Percentiles rank a stretch among this genome's conserved stretches.
phyloP scores from a whole-genome alignment of 2,797 vertebrate species.

The Orestias chungarensis region DNA sequence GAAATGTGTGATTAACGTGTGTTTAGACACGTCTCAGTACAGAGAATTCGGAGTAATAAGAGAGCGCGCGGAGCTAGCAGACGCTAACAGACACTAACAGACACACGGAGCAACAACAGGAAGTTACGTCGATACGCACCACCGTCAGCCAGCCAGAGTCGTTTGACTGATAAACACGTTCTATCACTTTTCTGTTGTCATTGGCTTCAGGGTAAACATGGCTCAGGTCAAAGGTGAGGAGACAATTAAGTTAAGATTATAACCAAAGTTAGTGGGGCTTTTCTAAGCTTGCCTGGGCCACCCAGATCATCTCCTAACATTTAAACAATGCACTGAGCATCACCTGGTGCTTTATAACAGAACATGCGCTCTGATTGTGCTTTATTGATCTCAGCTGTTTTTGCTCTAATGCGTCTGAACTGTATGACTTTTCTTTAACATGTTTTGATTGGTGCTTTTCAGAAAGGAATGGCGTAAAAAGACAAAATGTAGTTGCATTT shows the following conservation, averaged over 20 bases:
- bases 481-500: neutral
- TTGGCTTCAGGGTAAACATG: neutral
- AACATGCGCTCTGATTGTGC: neutral
- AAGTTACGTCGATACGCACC: no score
- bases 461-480: neutral
- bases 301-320: neutral
- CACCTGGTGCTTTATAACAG: neutral
- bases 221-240: neutral
- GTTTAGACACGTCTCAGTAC: no score
- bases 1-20: no score
- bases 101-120: no score
- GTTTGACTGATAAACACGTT: neutral
- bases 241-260: neutral
- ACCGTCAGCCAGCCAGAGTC: no score
- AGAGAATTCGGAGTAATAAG: no score
- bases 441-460: no score
- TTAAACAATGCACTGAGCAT: neutral
- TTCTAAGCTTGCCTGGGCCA: neutral
- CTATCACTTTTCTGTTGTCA: neutral
- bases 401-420: neutral
- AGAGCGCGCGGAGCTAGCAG: no score
- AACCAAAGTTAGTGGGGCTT: neutral
- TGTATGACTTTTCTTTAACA: no score
- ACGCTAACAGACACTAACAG: no score
- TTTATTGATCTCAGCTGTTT: slow-evolving; percentile 5